Base-by-base conservation (phyloP, 2,888 invertebrate genomes). In the Chrysolina haemoptera region DNA sequence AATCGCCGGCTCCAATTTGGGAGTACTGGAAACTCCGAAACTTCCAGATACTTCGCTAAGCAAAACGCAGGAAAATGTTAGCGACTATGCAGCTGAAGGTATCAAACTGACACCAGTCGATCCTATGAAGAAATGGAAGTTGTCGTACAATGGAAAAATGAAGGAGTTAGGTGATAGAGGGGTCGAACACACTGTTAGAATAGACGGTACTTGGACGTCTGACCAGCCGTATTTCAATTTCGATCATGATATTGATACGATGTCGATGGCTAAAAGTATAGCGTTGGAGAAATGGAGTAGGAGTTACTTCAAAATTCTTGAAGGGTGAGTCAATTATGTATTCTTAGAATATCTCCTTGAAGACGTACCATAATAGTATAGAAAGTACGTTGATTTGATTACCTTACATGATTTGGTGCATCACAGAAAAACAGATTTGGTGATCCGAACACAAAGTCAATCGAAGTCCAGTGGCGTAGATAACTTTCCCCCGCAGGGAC, bases 111-210 rank as follows among this genome's bases (percentile, higher is more conserved):
- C 85, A n/a, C 90, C 91, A 27, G 85, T 92, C 12, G 90, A 91
- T 80, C 92, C 94, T 5, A 94, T 94, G 93, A 90, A 91, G 74
- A 89, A 89, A 75, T 95, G 94, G 94, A 90, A 88, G 74, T 83
- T 95, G 1, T 82, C 85, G 20, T 95, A 92, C 83, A 88, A 89
- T 41, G 94, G 94, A 16, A 89, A 90, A 81, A 90, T 94, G 90
- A 92, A 91, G 89, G 90, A 82, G 87, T 90, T 88, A 71, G 85
- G 77, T 62, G 82, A 89, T 59, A 80, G 20, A 50, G 55, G 10
- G 12, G 69, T 35, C 8, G 27, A 63, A 35, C 86, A 90, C 55
- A 85, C 91, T 68, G 93, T 93, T 0, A 87, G 89, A 76, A 87
- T 93, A 69, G 88, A 90, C 59, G 87, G 92, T 8, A 89, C 89